Base-by-base conservation (phyloP, 2,113 vertebrate species). In the Pseudolaguvia tuberculata region DNA sequence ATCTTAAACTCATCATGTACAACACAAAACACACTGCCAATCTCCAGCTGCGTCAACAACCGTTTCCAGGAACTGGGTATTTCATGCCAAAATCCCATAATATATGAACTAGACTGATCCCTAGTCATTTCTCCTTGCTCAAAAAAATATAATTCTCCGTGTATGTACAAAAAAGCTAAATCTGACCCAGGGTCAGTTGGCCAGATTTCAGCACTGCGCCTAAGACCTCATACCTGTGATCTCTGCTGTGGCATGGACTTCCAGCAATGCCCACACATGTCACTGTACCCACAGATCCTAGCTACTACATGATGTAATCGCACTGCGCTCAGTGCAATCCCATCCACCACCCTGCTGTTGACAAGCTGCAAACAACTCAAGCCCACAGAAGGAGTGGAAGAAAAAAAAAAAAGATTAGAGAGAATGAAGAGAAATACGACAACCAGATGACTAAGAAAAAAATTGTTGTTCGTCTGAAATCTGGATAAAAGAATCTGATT, bases 271-370 rank as follows among this genome's bases (percentile, higher is more conserved):
- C 59, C 78, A 70, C 74, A 78, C 78, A 81, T 77, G 79, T 75
- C 79, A 76, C 72, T 76, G 67, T 52, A 57, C 29, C 31, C 72
- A 68, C 67, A 57, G 31, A 80, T 72, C 67, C 62, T 75, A 75
- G 51, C 72, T 68, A 48, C 55, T 68, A 51, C 70, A 76, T 80
- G 78, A 80, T 80, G 75, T 80, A 73, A 82, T 71, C 61, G 66
- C 35, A 42, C 57, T 66, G 71, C 58, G 50, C 35, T 59, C 47
- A 79, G 70, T 66, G 75, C 75, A 77, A 79, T 66, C 55, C 42
- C 17, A 15, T 68, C 71, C 47, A 53, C 61, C 74, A 72, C 63
- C 55, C 80, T 53, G 69, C 66, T 70, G 74, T 27, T 39, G 42
- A 68, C 73, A 66, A 72, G 70, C 63, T 78, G 69, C 70, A 47